phyloP scores from a whole-genome alignment of 1,140 invertebrate genomes.

The Drosophila albomicans region DNA sequence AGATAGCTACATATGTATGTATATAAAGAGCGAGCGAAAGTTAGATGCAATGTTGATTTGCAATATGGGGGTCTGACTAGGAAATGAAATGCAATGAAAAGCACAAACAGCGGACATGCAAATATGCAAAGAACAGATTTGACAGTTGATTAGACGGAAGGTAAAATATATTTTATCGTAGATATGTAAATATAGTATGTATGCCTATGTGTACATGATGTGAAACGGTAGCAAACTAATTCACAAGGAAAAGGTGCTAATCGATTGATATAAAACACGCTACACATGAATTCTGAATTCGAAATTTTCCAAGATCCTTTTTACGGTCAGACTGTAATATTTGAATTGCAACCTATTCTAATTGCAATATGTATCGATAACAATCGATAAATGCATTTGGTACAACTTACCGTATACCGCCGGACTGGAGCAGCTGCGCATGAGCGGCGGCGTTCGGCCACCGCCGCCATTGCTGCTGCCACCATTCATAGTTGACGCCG shows the following conservation, averaged over 20 bases:
- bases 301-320: too few species aligned
- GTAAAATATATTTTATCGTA: constrained; percentile 12
- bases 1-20: background rate
- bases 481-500: constrained; percentile 84
- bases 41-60: constrained; percentile 16
- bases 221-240: constrained; percentile 14
- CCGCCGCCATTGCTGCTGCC: constrained; percentile 59
- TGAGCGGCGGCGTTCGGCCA: constrained; percentile 73
- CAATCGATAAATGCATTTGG: too few species aligned
- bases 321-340: too few species aligned
- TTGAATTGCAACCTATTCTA: too few species aligned
- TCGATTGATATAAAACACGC: constrained; percentile 7
- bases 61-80: constrained; percentile 41
- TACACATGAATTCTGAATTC: background rate
- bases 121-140: constrained; percentile 57
- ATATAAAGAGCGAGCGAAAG: constrained; percentile 18
- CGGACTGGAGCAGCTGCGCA: constrained; percentile 84
- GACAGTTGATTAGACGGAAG: constrained; percentile 44
- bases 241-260: constrained; percentile 6
- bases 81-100: constrained; percentile 78
- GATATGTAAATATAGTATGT: background rate
- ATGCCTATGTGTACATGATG: background rate
- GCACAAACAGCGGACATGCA: constrained; percentile 73
- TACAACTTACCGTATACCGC: constrained; percentile 76
- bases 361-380: too few species aligned